These are phyloP conservation scores for Dinoponera quadriceps DNA, from an alignment of 1,140 invertebrate species.

Conservation along the genomic window DNA sequence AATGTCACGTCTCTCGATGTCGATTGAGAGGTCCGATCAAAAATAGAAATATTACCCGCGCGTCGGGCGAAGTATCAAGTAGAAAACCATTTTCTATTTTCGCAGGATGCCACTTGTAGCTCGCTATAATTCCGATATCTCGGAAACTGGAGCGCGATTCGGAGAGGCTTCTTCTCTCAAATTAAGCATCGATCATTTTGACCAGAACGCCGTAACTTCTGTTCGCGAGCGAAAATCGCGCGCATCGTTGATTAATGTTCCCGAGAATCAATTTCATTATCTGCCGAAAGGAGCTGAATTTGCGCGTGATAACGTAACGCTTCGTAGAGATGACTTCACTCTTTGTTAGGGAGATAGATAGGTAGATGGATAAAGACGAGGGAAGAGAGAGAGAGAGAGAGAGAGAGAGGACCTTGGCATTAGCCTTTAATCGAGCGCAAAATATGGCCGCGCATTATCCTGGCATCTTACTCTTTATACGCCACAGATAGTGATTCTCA, in stretches of 20 bases:
- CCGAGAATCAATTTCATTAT: background rate
- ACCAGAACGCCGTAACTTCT: background rate
- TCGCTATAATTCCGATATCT: background rate
- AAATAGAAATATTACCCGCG: background rate
- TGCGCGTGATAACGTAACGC: conserved; percentile 10
- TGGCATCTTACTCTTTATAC: conserved; percentile 17
- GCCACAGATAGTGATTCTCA: background rate
- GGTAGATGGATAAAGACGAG: no score
- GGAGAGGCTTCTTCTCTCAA: background rate
- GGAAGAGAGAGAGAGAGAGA: background rate
- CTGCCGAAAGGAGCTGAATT: background rate
- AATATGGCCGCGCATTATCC: conserved; percentile 20
- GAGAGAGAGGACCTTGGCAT: conserved; percentile 46
- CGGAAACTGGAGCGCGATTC: background rate
- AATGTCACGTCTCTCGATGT: background rate
- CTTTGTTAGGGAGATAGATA: conserved; percentile 7
- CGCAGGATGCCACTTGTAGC: background rate
- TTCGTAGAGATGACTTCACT: conserved; percentile 23
- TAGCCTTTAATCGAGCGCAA: conserved; percentile 46
- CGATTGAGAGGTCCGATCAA: background rate
- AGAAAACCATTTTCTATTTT: background rate
- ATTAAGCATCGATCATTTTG: conserved; percentile 10
- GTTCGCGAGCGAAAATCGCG: background rate
- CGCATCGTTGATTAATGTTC: background rate
- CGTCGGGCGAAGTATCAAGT: background rate